A percentile compares a stretch with the other conserved stretches of the same genome.
phyloP scores from a whole-genome alignment of 2,888 invertebrate species.

The Yponomeuta plumbellus region DNA sequence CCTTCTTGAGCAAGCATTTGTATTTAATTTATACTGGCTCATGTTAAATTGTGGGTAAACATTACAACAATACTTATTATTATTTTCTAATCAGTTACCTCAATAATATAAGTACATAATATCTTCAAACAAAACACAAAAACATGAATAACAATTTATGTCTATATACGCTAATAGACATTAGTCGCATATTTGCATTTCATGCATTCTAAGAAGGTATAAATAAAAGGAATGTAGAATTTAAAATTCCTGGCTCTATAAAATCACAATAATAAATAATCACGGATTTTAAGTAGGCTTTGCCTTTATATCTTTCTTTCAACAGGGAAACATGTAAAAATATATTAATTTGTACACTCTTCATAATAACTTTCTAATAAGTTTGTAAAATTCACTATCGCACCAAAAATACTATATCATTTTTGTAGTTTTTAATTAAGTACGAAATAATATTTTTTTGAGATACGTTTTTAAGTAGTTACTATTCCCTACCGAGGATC shows the following conservation, averaged over 20 bases:
- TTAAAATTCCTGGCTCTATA: conserved; percentile 70
- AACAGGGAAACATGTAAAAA: conserved; percentile 74
- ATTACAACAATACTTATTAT: conserved; percentile 2
- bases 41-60: background rate
- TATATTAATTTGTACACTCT: conserved; percentile 76
- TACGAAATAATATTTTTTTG: conserved; percentile 45
- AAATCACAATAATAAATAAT: conserved; percentile 71
- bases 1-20: conserved; percentile 60
- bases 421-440: conserved; percentile 47
- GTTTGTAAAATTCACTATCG: conserved; percentile 74
- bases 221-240: conserved; percentile 70
- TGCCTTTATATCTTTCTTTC: conserved; percentile 62
- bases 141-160: conserved; percentile 11
- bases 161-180: background rate
- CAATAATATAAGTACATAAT: conserved; percentile 7
- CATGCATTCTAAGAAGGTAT: conserved; percentile 60
- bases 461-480: conserved; percentile 51
- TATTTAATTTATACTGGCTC: conserved; percentile 20
- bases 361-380: conserved; percentile 56
- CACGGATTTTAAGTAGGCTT: conserved; percentile 64
- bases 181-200: conserved; percentile 74
- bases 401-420: conserved; percentile 68
- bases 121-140: conserved; percentile 3
- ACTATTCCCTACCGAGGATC: conserved; percentile 62
- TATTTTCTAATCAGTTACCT: background rate